Evolutionary conservation across 2,797 vertebrate species (phyloP).

Genomic region (Antennarius maculatus): DNA sequence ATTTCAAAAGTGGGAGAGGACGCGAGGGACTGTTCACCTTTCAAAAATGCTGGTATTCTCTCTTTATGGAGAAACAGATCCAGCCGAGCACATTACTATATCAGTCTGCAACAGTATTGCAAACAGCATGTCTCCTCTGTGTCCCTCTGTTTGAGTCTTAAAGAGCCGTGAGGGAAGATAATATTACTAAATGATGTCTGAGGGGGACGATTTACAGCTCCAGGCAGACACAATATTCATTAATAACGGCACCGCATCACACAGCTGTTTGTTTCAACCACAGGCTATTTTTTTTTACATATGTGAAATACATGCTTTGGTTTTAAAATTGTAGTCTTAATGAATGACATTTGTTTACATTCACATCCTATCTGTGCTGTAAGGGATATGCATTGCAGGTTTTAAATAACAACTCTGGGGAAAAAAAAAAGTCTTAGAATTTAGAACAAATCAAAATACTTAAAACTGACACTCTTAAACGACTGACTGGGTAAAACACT

Average conservation of each 20-base stretch:
- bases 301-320: background rate
- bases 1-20: slow-evolving; percentile 78
- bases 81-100: slow-evolving; percentile 75
- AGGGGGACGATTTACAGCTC: slow-evolving; percentile 53
- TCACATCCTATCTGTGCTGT: background rate
- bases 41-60: slow-evolving; percentile 71
- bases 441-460: no score
- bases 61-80: slow-evolving; percentile 73
- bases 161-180: slow-evolving; percentile 50
- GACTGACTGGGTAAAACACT: background rate
- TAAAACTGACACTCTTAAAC: background rate
- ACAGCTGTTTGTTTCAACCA: slow-evolving; percentile 20
- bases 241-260: slow-evolving; percentile 42
- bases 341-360: background rate
- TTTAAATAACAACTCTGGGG: background rate
- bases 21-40: slow-evolving; percentile 78
- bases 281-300: background rate
- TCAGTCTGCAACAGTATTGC: slow-evolving; percentile 67
- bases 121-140: slow-evolving; percentile 69
- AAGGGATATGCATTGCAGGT: background rate
- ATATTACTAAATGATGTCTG: slow-evolving; percentile 62
- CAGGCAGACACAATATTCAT: slow-evolving; percentile 34
- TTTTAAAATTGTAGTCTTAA: slow-evolving; percentile 7
- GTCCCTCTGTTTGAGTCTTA: slow-evolving; percentile 65
- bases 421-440: no score